phyloP scores from a whole-genome alignment of 2,888 invertebrate genomes.

The Pristionchus maxplancki region DNA sequence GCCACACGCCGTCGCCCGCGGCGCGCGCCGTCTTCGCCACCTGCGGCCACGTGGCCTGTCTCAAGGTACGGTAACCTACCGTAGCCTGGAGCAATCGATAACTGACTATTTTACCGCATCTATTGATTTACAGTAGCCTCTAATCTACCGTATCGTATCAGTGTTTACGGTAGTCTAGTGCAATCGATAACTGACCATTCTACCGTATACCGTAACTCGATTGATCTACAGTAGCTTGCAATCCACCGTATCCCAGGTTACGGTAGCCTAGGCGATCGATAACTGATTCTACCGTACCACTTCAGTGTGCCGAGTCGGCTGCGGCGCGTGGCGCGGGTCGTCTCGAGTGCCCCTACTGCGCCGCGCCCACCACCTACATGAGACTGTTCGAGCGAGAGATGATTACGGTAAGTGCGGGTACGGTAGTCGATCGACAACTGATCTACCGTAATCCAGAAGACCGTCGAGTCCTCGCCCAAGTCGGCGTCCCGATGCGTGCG shows the following conservation, averaged over 20 bases:
- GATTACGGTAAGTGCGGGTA: background rate
- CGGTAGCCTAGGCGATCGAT: too few species aligned
- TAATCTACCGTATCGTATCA: background rate
- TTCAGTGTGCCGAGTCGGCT: background rate
- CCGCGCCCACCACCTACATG: constrained; percentile 12
- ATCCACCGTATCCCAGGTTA: too few species aligned
- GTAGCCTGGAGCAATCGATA: background rate
- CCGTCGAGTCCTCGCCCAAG: background rate
- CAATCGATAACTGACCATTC: too few species aligned
- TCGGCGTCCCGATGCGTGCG: background rate
- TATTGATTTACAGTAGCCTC: background rate
- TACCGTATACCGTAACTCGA: too few species aligned
- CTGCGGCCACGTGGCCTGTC: background rate
- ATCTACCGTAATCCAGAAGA: background rate
- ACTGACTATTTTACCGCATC: too few species aligned
- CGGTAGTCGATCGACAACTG: background rate
- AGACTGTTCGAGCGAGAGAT: background rate
- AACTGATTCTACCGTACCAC: too few species aligned
- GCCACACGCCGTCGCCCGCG: background rate
- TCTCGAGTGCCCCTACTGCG: background rate
- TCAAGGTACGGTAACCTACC: background rate
- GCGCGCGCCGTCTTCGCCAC: background rate
- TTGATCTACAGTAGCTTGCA: too few species aligned
- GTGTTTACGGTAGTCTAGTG: too few species aligned
- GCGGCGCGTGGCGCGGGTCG: background rate